Conservation (phyloP, 2,888 invertebrate genomes). For the Julus scanicus region DNA sequence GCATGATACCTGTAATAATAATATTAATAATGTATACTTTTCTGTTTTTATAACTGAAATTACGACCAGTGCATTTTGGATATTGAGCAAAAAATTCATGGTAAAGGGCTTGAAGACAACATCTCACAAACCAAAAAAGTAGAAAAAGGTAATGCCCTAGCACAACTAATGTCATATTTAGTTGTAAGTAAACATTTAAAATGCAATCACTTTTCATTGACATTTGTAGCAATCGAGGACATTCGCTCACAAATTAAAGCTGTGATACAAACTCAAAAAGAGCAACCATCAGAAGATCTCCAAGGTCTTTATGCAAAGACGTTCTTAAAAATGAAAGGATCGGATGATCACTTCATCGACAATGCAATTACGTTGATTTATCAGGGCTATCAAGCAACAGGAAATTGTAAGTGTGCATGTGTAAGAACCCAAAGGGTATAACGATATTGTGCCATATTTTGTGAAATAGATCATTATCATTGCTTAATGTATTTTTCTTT, state of each 20-base stretch:
- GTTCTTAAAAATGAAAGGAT: neutral
- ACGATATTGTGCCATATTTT: neutral
- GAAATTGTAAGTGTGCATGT: slow-evolving; percentile 62
- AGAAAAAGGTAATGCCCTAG: slow-evolving; percentile 48
- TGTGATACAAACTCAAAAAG: slow-evolving; percentile 4
- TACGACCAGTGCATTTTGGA: slow-evolving; percentile 41
- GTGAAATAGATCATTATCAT: neutral
- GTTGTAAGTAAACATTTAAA: too few relatives aligned
- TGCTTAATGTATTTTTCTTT: neutral
- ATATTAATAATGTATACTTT: neutral
- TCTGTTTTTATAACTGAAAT: neutral
- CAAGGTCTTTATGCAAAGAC: neutral
- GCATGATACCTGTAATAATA: too few relatives aligned
- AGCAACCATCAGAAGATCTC: neutral
- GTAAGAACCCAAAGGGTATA: neutral
- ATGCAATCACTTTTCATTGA: neutral
- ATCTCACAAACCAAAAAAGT: slow-evolving; percentile 46
- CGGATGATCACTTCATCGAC: slow-evolving; percentile 59
- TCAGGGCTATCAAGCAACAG: slow-evolving; percentile 65
- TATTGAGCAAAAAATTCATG: slow-evolving; percentile 53
- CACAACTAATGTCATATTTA: too few relatives aligned
- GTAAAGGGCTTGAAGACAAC: slow-evolving; percentile 6
- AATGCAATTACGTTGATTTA: slow-evolving; percentile 61
- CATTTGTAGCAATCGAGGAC: slow-evolving; percentile 41
- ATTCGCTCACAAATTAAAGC: slow-evolving; percentile 23